Percentiles rank a stretch among this genome's conserved stretches.
These are phyloP conservation scores for Corythaeola cristata DNA, from an alignment of 2,113 vertebrate genomes.

Conservation along the genomic window DNA sequence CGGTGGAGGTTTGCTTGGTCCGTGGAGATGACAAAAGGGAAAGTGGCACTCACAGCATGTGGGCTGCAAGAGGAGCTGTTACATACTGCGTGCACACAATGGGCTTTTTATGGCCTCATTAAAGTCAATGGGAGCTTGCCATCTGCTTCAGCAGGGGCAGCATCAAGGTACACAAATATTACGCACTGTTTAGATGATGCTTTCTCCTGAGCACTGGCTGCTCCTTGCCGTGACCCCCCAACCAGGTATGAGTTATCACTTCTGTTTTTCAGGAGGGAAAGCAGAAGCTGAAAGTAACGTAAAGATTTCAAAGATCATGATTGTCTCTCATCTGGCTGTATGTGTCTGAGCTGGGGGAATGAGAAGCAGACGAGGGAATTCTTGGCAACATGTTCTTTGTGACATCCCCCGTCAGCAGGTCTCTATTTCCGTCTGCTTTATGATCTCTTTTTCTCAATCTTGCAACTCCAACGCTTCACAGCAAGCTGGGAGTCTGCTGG, in stretches of 20 bases:
- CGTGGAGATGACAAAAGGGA: not conserved
- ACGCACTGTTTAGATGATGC: not conserved
- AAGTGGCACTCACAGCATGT: accelerated
- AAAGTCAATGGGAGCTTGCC: not conserved
- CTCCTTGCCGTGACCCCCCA: not conserved
- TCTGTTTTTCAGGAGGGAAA: not conserved
- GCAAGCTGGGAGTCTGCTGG: not conserved
- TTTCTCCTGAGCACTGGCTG: not conserved
- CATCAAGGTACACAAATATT: not conserved
- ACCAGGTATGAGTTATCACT: not conserved
- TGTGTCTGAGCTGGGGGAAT: not conserved
- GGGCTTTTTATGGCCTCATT: not conserved
- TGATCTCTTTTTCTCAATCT: not conserved
- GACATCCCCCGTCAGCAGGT: not conserved
- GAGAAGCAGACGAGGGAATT: not conserved
- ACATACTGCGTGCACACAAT: not conserved
- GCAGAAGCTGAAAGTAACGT: not conserved
- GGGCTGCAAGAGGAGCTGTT: not conserved
- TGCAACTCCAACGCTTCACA: not conserved
- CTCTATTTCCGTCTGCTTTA: not conserved
- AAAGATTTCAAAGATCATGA: not conserved
- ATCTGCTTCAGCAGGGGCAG: slow-evolving; percentile 32
- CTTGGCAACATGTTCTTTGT: not conserved
- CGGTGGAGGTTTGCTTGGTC: not conserved
- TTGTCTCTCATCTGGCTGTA: not conserved